These are phyloP conservation scores for Triops cancriformis DNA, from an alignment of 1,140 invertebrate genomes.

Conservation along the genomic window DNA sequence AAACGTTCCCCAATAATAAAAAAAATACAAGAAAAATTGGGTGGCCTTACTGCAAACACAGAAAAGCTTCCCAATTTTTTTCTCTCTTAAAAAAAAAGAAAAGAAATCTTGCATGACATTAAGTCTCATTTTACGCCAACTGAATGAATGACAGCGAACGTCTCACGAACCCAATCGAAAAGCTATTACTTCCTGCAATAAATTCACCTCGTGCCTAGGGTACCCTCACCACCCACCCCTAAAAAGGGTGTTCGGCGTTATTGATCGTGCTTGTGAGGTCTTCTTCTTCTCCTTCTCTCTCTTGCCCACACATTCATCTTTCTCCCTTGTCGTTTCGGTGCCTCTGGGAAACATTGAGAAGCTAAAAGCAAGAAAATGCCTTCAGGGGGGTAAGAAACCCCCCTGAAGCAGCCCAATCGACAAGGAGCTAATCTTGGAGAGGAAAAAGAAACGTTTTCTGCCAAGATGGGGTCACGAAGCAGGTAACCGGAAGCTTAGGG, in stretches of 20 bases:
- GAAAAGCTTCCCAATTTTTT: too few species aligned
- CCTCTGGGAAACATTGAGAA: not conserved
- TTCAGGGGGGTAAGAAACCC: not conserved
- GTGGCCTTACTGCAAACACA: too few species aligned
- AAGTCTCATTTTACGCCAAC: not conserved
- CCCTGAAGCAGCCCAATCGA: not conserved
- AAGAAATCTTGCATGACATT: too few species aligned
- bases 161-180: not conserved
- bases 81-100: too few species aligned
- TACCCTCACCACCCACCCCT: not conserved
- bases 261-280: conserved; percentile 2
- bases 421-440: not conserved
- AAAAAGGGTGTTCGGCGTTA: not conserved
- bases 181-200: not conserved
- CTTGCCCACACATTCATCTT: not conserved
- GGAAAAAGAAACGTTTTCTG: not conserved
- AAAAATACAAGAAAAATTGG: too few species aligned
- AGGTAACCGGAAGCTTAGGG: conserved; percentile 1
- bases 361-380: not conserved
- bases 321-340: not conserved
- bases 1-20: too few species aligned
- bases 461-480: not conserved
- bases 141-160: not conserved
- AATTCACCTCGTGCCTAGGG: not conserved
- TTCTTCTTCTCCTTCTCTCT: not conserved